These are phyloP conservation scores for Lucilia cuprina DNA, from an alignment of 1,140 invertebrate genomes.

Conservation along the genomic window DNA sequence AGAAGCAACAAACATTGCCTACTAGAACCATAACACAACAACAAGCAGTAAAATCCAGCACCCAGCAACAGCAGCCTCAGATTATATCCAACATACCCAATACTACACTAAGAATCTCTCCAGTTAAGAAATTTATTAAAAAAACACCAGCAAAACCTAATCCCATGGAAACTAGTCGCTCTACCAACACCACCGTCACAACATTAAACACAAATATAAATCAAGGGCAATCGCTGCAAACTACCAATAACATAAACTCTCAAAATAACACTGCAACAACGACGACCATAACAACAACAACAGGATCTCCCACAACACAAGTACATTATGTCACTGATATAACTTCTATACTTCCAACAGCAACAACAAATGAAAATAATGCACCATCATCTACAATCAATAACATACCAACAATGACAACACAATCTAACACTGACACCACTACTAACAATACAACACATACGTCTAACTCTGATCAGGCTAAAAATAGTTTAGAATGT, in stretches of 20 bases:
- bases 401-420: neutral
- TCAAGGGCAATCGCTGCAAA: neutral
- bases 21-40: neutral
- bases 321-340: neutral
- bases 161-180: slow-evolving; percentile 22
- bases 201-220: slow-evolving; percentile 35
- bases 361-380: neutral
- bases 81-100: slow-evolving; percentile 36
- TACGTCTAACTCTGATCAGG: neutral
- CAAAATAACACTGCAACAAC: neutral
- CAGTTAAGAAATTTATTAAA: slow-evolving; percentile 10
- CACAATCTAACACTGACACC: too few species aligned
- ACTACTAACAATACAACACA: neutral
- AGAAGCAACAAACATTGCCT: slow-evolving; percentile 35
- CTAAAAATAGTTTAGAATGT: slow-evolving; percentile 40
- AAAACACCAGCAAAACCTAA: slow-evolving; percentile 14
- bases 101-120: slow-evolving; percentile 14
- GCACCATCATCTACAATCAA: neutral
- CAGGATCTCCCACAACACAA: neutral
- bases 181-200: slow-evolving; percentile 10
- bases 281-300: slow-evolving; percentile 5
- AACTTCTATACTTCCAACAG: neutral
- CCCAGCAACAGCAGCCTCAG: neutral
- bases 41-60: neutral
- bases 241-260: too few species aligned